Evolutionary conservation across 2,797 vertebrate genomes (phyloP).

Genomic region (Trematomus bernacchii): DNA sequence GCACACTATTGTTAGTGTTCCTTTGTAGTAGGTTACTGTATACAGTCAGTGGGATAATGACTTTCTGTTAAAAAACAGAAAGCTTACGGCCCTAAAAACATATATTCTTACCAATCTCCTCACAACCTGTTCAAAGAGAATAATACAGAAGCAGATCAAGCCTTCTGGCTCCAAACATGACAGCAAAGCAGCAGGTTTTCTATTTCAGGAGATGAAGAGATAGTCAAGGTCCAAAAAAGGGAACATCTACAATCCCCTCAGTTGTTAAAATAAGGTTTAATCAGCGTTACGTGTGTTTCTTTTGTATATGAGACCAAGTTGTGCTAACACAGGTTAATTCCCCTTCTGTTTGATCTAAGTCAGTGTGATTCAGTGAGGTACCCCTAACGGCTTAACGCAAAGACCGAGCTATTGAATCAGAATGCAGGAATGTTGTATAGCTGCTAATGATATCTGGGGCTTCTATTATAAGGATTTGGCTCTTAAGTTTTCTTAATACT

Average conservation of each 20-base stretch:
- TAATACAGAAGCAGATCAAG: constrained; percentile 46
- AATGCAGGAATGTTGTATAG: constrained; percentile 7
- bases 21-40: constrained; percentile 1
- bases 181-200: constrained; percentile 45
- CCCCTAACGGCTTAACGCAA: constrained; percentile 33
- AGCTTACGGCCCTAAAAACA: constrained; percentile 18
- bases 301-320: constrained; percentile 34
- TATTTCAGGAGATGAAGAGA: constrained; percentile 46
- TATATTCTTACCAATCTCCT: constrained; percentile 17
- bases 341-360: constrained; percentile 61
- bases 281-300: constrained; percentile 35
- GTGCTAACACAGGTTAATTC: constrained; percentile 59
- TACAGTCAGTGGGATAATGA: background rate
- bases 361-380: constrained; percentile 20
- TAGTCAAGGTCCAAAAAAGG: constrained; percentile 28
- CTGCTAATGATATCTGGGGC: background rate
- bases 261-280: constrained; percentile 51
- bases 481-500: background rate
- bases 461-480: background rate
- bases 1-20: background rate
- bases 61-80: constrained; percentile 13
- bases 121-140: constrained; percentile 57
- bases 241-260: constrained; percentile 38
- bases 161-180: constrained; percentile 49
- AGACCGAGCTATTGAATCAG: constrained; percentile 31